A percentile compares a stretch with the other conserved stretches of the same genome.
Evolutionary conservation across 1,140 invertebrate species (phyloP).

Genomic region (Dolichoris vasculosae): DNA sequence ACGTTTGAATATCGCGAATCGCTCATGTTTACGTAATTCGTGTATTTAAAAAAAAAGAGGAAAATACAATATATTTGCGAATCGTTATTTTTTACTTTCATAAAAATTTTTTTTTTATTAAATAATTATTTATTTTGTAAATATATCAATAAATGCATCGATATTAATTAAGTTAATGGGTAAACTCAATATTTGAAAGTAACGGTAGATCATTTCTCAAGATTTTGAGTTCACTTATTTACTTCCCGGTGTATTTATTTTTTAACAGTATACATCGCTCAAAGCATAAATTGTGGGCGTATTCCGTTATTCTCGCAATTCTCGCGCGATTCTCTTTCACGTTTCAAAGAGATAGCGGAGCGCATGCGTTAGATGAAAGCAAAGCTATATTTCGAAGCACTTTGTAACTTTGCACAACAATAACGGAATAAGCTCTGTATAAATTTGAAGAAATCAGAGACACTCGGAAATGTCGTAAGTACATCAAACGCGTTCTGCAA

Average conservation of each 20-base stretch:
- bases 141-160: background rate
- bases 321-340: background rate
- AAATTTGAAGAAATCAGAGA: slow-evolving; percentile 6
- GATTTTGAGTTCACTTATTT: background rate
- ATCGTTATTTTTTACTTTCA: no score
- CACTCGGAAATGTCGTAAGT: background rate
- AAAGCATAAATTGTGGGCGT: slow-evolving; percentile 6
- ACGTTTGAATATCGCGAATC: no score
- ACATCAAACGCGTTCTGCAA: background rate
- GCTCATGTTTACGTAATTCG: no score
- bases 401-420: background rate
- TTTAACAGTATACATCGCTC: background rate
- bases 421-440: background rate
- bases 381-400: background rate
- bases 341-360: background rate
- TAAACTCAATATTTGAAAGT: background rate
- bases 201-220: background rate
- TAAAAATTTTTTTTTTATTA: no score
- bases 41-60: no score
- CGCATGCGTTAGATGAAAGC: background rate
- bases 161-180: background rate
- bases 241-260: background rate
- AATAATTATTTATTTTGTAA: background rate
- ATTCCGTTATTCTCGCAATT: slow-evolving; percentile 6
- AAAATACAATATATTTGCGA: no score